phyloP scores from a whole-genome alignment of 1,140 invertebrate species.

The Leptonema lineaticorne region DNA sequence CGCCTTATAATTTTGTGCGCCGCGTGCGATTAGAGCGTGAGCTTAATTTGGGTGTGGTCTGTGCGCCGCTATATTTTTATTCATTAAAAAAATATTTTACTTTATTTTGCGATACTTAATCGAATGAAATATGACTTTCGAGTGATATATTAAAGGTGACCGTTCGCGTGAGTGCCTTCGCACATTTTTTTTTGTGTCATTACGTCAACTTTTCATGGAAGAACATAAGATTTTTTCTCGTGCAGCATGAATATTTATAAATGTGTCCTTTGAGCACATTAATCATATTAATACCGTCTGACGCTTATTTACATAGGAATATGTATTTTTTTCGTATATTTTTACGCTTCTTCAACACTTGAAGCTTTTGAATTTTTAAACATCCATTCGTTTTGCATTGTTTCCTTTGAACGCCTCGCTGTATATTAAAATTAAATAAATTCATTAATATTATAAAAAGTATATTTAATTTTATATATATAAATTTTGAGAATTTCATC shows the following conservation, averaged over 20 bases:
- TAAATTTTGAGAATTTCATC: no score
- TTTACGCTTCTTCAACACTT: no score
- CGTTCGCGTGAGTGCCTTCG: conserved; percentile 8
- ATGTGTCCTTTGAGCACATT: conserved; percentile 2
- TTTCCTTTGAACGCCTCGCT: no score
- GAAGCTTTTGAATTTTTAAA: no score
- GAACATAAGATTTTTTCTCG: conserved; percentile 4
- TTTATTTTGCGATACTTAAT: conserved; percentile 7
- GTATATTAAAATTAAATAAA: no score
- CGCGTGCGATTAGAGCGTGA: conserved; percentile 5
- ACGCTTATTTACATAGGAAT: background rate
- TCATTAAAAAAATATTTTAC: background rate
- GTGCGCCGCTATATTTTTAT: background rate
- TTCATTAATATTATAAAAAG: no score
- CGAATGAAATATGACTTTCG: background rate
- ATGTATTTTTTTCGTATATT: background rate
- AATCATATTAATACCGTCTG: conserved; percentile 12
- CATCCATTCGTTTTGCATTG: no score
- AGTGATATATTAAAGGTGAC: conserved; percentile 3
- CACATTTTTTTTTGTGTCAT: no score
- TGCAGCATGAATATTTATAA: conserved; percentile 11
- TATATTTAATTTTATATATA: no score
- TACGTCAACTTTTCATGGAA: background rate
- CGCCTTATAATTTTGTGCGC: background rate
- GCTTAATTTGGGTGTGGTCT: background rate